A percentile compares a stretch with the other conserved stretches of the same genome.
These are phyloP conservation scores for Linyphia triangularis DNA, from an alignment of 2,888 invertebrate species.

Conservation along the genomic window DNA sequence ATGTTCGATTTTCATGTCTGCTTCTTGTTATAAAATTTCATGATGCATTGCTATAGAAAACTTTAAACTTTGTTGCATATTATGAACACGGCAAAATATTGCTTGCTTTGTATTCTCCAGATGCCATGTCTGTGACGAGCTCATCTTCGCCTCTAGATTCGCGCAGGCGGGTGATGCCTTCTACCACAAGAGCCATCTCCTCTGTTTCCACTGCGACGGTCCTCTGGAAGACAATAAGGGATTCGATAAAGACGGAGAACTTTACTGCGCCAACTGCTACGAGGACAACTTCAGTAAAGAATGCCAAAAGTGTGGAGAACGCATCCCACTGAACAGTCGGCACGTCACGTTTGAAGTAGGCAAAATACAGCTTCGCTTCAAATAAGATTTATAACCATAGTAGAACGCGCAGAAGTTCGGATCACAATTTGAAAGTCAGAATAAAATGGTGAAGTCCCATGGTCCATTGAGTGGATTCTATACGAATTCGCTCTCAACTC, in stretches of 20 bases:
- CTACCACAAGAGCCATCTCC: slow-evolving; percentile 48
- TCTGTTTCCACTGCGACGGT: slow-evolving; percentile 39
- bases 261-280: slow-evolving; percentile 44
- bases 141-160: slow-evolving; percentile 25
- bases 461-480: too few species aligned
- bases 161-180: neutral
- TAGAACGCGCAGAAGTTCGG: too few species aligned
- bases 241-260: slow-evolving; percentile 24
- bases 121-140: slow-evolving; percentile 50
- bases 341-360: slow-evolving; percentile 21
- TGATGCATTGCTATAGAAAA: neutral
- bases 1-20: neutral
- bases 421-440: too few species aligned
- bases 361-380: neutral
- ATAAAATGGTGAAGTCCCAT: too few species aligned
- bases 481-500: too few species aligned
- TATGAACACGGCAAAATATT: neutral
- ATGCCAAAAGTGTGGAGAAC: slow-evolving; percentile 34
- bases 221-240: slow-evolving; percentile 18
- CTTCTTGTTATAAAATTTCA: neutral
- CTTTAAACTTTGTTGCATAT: neutral
- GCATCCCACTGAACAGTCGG: neutral
- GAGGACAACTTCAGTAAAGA: slow-evolving; percentile 13
- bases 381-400: too few species aligned
- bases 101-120: neutral